Base-by-base conservation (phyloP, 1,140 invertebrate genomes). In the Belonocnema kinseyi region DNA sequence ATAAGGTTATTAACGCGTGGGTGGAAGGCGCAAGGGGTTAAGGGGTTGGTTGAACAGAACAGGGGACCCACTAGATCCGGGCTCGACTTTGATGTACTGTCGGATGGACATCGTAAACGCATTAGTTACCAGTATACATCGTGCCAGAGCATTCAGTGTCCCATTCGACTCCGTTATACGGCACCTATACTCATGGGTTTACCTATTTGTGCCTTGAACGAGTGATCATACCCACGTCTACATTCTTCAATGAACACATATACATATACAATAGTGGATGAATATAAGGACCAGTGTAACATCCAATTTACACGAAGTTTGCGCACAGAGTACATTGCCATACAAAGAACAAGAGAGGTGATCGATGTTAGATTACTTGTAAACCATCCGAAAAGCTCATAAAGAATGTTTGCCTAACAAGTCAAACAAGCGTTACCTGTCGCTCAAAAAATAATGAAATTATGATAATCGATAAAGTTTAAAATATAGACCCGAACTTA, bases 101-200 rank as follows among this genome's bases (percentile, higher is more conserved):
- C 61, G 26, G 26, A 66, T 66, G 61, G 61, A 66, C 61, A 66
- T 66, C 26, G 61, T 66, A 66, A 66, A 66, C 61, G 61, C 61
- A 66, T 66, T 66, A 66, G 61, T 66, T 66, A 66, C 40, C 40
- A 46, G 40, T 46, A 46, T 46, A 8, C 40, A 66, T 33, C 40
- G 58, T 26, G 40, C 61, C 33, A 26, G 26, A 17, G 53, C n/a
- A 54, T 17, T 54, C 53, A 11, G 61, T 66, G 40, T 16, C 40
- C 61, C 61, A 66, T 66, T 66, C 61, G 21, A 66, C 46, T 66
- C 61, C 61, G 61, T 66, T 66, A 66, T 66, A n/a, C 40, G 16
- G 12, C 61, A 66, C 61, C 21, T 16, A 66, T 33, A 66, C 61
- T 66, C 26, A 16, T 33, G 14, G 26, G 61, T 66, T 66, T 33